Base-by-base conservation (phyloP, 2,113 vertebrate species). In the Myocastor coypus region DNA sequence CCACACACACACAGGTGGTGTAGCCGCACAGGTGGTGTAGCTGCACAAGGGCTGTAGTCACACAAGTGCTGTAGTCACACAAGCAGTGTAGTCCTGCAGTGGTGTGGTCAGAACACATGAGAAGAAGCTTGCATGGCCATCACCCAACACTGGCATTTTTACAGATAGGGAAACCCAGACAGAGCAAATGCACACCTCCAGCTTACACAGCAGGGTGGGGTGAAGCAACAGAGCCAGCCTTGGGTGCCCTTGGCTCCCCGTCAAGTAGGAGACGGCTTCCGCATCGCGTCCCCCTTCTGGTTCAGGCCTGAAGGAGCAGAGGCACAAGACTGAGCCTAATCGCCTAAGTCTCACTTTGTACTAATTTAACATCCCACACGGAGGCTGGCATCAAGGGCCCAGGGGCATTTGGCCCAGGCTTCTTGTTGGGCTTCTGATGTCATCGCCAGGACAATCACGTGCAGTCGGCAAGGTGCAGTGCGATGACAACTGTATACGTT, bases 1-100 rank as follows among this genome's bases (percentile, higher is more conserved):
- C 37, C 1, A 0, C 11, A 26, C 37, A 19, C 46, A 3, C 0
- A 6, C 30, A 92, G 32, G 42, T 14, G 64, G 11, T n/a, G 3
- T 7, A 11, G 46, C 8, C 46, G 8, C 46, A 46, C 46, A 46
- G 8, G 46, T 46, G 46, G 46, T 46, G 46, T 46, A 8, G 46
- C 8, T 8, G 8, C 46, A 46, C 46, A 46, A 46, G 46, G 4
- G 46, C 46, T 46, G 46, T 46, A 46, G 46, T 46, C 46, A 46
- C 46, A 8, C 46, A 4, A 46, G 42, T 14, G 59, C 8, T 32
- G 2, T 7, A 11, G 52, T 63, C 81, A 19, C n/a, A n/a, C n/a
- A n/a, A n/a, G n/a, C n/a, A n/a, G n/a, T n/a, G n/a, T n/a, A n/a
- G n/a, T n/a, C n/a, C n/a, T n/a, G n/a, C 46, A 46, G 42, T 14